These are phyloP conservation scores for Apotomis capreana DNA, from an alignment of 2,888 invertebrate genomes.

Conservation along the genomic window DNA sequence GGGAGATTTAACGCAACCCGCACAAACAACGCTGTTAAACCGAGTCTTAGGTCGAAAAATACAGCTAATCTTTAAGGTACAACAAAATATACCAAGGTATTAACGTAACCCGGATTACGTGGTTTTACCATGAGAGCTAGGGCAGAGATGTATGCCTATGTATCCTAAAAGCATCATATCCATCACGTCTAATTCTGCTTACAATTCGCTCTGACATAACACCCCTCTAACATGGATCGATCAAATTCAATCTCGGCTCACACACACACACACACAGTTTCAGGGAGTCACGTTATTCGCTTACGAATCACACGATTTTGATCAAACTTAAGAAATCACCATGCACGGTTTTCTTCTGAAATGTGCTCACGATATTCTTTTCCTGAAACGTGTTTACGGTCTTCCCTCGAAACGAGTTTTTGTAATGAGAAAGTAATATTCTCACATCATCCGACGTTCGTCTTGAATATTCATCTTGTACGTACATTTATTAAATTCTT, in stretches of 20 bases:
- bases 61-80: too few relatives aligned
- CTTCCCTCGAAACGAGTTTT: neutral
- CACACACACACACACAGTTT: slow-evolving; percentile 5
- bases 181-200: slow-evolving; percentile 5
- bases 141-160: too few relatives aligned
- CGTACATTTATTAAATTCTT: neutral
- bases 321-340: slow-evolving; percentile 20
- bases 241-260: slow-evolving; percentile 24
- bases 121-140: too few relatives aligned
- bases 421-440: slow-evolving; percentile 14
- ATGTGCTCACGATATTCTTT: too few relatives aligned
- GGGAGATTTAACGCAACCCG: slow-evolving; percentile 40
- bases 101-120: too few relatives aligned
- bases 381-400: neutral
- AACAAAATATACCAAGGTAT: too few relatives aligned
- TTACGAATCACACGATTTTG: slow-evolving; percentile 1
- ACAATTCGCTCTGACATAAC: slow-evolving; percentile 2
- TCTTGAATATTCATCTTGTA: slow-evolving; percentile 6
- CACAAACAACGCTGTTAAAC: slow-evolving; percentile 36
- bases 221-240: slow-evolving; percentile 7
- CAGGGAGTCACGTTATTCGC: slow-evolving; percentile 17
- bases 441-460: neutral
- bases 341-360: neutral
- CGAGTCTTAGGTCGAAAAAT: neutral
- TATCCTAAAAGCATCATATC: slow-evolving; percentile 19